Conservation (phyloP, 2,888 invertebrate species). For the Tholera decimalis region DNA sequence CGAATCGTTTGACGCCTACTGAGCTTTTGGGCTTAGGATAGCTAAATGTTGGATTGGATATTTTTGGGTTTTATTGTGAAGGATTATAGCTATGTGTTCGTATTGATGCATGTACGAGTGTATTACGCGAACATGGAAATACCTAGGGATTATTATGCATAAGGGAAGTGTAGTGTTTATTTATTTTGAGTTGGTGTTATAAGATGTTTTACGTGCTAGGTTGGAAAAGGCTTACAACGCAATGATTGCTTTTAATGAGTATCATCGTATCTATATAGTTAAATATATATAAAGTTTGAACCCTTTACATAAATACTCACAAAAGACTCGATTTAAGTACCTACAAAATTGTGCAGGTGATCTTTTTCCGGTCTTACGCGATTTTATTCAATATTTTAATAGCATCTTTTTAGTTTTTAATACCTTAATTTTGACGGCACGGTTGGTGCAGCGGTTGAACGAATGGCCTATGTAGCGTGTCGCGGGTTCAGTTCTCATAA, state of each 20-base stretch:
- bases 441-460: too few relatives aligned
- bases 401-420: not conserved
- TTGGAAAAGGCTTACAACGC: not conserved
- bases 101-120: slow-evolving; percentile 22
- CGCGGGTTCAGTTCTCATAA: too few relatives aligned
- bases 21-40: slow-evolving; percentile 23
- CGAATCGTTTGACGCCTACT: slow-evolving; percentile 39
- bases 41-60: slow-evolving; percentile 27
- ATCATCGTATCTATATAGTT: not conserved
- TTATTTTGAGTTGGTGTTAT: not conserved
- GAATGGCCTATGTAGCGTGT: too few relatives aligned
- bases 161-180: not conserved
- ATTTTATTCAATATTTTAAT: not conserved
- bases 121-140: not conserved
- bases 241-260: not conserved
- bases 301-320: not conserved
- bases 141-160: too few relatives aligned
- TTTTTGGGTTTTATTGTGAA: slow-evolving; percentile 44
- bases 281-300: not conserved
- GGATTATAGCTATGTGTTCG: slow-evolving; percentile 30
- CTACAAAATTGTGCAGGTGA: not conserved
- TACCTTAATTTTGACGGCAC: not conserved
- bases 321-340: not conserved
- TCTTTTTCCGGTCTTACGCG: not conserved
- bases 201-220: not conserved